Conservation (phyloP, 2,797 vertebrate species). For the Hippopotamyrus pictus region DNA sequence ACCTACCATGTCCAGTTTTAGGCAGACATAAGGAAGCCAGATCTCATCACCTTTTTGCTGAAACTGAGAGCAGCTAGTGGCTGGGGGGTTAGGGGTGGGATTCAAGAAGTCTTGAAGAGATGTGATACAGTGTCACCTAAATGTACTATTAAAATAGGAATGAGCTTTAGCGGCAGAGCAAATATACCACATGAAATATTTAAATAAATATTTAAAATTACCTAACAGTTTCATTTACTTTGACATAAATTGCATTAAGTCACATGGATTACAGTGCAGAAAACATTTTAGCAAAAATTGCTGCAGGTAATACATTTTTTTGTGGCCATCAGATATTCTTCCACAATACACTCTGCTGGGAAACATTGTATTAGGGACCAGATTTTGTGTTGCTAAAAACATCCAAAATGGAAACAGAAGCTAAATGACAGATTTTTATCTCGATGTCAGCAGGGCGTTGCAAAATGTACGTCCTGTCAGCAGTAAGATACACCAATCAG, state of each 20-base stretch:
- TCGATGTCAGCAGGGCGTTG: conserved; percentile 2
- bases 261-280: not conserved
- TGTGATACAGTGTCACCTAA: not conserved
- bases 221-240: not conserved
- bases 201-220: not conserved
- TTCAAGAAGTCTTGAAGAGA: not conserved
- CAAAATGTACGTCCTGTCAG: not conserved
- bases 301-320: not conserved
- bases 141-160: not conserved
- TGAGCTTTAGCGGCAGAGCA: not conserved
- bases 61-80: not conserved
- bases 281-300: not conserved
- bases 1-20: conserved; percentile 6
- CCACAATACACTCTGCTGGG: not conserved
- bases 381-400: not conserved
- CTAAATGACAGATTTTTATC: not conserved
- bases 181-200: not conserved
- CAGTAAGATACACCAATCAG: not conserved
- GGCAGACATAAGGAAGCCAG: not conserved
- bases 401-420: not conserved
- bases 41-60: not conserved
- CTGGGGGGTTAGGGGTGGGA: not conserved
- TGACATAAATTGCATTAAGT: not conserved
- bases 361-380: not conserved
- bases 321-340: not conserved